Evolutionary conservation across 2,888 invertebrate genomes (phyloP), one percentile per base, ranked within the genome.

Genomic region (Tuberolachnus salignus): DNA sequence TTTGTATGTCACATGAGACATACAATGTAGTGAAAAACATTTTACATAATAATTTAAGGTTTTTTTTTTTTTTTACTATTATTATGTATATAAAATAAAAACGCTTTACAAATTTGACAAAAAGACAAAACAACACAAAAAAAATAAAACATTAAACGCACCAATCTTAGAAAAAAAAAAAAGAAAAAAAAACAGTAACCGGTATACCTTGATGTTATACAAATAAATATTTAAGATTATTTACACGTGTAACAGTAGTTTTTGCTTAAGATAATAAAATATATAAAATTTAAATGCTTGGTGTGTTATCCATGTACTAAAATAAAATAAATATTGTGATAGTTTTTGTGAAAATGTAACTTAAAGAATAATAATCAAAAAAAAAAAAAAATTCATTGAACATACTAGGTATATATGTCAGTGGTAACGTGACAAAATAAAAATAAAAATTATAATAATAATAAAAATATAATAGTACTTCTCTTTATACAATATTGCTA

Each of bases 21-120:
- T 23, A 53, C 23, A 64, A 74, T 74, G 51, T 21, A 53, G 42
- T 63, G 73, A 64, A 42, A 55, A 16, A 55, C 55, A 44, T 44
- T 64, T 74, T 44, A 64, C 23, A 64, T 23, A 63, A 61, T 63
- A 64, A n/a, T n/a, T 19, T 66, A 26, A 63, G 42, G 61, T 73
- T 34, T 72, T n/a, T 67, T 34, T 55, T 66, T 66, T 10, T 8
- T 59, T 59, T 59, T 67, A 46, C 9, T 4, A 34, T 34, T 34
- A 34, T 34, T 34, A 34, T 34, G 66, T 66, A 66, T 69, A 69
- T 59, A 59, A 67, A 59, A 78, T 78, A 69, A 78, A 78, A 78
- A 78, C 78, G n/a, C 67, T 78, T 67, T 78, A 78, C 78, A 78
- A 67, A 78, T 78, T 59, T 78, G 67, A 49, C 67, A 78, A 73